These are phyloP conservation scores for Brachyrhaphis roseni DNA, from an alignment of 2,797 vertebrate genomes.

Conservation along the genomic window DNA sequence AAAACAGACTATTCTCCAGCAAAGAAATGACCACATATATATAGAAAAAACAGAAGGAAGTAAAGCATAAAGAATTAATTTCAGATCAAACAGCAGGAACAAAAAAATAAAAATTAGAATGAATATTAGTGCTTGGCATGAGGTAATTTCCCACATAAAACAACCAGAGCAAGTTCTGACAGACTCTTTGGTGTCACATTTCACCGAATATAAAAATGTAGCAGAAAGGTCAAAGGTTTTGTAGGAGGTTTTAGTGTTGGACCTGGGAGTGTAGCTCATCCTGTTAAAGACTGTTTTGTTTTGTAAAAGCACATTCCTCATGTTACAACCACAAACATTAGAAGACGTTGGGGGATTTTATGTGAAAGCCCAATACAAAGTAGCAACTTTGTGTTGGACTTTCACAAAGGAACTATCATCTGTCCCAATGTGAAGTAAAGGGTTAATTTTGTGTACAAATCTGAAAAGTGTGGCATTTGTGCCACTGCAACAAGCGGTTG, in stretches of 20 bases:
- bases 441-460: neutral
- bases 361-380: neutral
- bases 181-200: constrained; percentile 5
- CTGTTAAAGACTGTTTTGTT: neutral
- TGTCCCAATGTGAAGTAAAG: neutral
- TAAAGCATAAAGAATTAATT: constrained; percentile 24
- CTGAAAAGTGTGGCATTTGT: neutral
- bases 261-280: neutral
- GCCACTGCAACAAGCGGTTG: neutral
- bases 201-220: neutral
- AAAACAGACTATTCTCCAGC: constrained; percentile 19
- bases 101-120: neutral
- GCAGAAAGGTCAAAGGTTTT: neutral
- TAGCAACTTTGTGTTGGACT: neutral
- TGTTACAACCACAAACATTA: neutral
- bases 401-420: too few relatives aligned
- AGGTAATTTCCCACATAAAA: neutral
- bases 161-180: constrained; percentile 1
- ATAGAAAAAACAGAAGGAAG: neutral
- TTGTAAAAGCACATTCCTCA: neutral
- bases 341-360: neutral
- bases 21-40: constrained; percentile 13
- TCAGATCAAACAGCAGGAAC: neutral
- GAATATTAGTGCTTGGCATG: neutral
- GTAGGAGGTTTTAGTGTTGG: neutral